These are phyloP conservation scores for Leptinotarsa tumamoca DNA, from an alignment of 2,888 invertebrate genomes.

Conservation along the genomic window DNA sequence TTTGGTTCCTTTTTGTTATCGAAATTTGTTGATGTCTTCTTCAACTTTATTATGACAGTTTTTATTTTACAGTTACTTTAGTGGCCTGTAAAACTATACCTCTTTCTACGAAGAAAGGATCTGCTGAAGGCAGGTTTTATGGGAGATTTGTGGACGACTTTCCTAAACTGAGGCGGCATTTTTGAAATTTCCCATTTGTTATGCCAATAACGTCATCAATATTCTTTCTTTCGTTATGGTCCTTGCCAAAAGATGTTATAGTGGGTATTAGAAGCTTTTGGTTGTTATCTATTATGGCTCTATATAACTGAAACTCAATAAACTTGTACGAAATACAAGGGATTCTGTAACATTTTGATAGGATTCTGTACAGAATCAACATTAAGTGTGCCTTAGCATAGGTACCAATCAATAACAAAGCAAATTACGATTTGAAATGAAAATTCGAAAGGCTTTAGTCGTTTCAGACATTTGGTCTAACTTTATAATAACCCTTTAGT, in stretches of 20 bases:
- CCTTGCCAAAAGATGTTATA: background rate
- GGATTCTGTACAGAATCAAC: too few species aligned
- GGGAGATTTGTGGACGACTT: slow-evolving; percentile 18
- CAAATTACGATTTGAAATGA: too few species aligned
- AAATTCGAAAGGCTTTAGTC: too few species aligned
- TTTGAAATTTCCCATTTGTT: slow-evolving; percentile 12
- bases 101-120: slow-evolving; percentile 20
- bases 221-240: background rate
- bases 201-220: slow-evolving; percentile 3
- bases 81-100: slow-evolving; percentile 32
- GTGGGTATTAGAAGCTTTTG: background rate
- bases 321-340: background rate
- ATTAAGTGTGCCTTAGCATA: too few species aligned
- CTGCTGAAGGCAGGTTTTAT: slow-evolving; percentile 15
- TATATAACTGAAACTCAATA: background rate
- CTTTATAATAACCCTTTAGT: too few species aligned
- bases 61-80: slow-evolving; percentile 47
- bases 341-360: too few species aligned
- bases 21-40: slow-evolving; percentile 52
- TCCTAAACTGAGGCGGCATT: background rate
- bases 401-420: too few species aligned
- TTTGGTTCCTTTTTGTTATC: slow-evolving; percentile 49
- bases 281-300: background rate
- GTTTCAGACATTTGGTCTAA: too few species aligned
- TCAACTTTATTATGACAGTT: slow-evolving; percentile 53